Conservation (phyloP, 2,113 vertebrate species). For the Pterophyllum scalare region DNA sequence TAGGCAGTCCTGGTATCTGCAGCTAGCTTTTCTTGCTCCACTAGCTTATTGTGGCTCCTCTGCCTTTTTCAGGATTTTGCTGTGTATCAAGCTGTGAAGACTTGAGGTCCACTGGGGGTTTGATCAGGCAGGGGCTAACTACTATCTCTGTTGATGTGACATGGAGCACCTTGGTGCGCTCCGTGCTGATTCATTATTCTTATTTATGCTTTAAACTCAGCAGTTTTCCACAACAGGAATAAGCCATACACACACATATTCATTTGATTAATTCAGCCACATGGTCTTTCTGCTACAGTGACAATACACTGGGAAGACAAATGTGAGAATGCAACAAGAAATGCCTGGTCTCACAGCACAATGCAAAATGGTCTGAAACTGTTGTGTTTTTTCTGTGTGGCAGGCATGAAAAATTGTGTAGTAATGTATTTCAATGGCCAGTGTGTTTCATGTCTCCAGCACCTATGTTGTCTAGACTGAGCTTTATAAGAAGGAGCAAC, state of each 20-base stretch:
- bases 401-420: background rate
- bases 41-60: background rate
- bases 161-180: background rate
- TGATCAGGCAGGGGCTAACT: background rate
- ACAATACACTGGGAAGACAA: background rate
- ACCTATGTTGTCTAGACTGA: background rate
- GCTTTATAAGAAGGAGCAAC: background rate
- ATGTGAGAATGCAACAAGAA: background rate
- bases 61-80: background rate
- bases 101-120: background rate
- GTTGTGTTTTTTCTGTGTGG: fast-evolving
- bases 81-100: background rate
- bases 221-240: background rate
- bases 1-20: background rate
- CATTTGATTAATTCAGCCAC: background rate
- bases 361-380: background rate
- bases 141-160: background rate
- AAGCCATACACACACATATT: slow-evolving; percentile 25
- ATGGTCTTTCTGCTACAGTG: slow-evolving; percentile 10
- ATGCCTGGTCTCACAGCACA: background rate
- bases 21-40: fast-evolving
- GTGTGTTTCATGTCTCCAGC: background rate
- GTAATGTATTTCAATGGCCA: background rate
- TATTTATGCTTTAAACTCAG: slow-evolving; percentile 21
- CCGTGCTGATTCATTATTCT: slow-evolving; percentile 38